Evolutionary conservation across 2,113 vertebrate species (phyloP).

Genomic region (Scortum barcoo): DNA sequence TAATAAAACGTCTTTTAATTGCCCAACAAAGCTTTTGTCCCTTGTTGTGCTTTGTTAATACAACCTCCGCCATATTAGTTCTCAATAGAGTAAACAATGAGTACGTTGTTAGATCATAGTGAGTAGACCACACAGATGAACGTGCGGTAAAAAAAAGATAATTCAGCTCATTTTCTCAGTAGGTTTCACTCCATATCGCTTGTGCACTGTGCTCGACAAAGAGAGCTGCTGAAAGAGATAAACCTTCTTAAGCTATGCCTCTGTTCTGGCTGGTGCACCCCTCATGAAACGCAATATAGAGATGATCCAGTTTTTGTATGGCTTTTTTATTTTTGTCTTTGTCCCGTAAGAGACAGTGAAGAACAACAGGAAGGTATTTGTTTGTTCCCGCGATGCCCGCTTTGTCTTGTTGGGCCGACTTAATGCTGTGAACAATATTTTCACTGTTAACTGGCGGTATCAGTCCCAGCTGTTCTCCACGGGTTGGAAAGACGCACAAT

Average conservation of each 20-base stretch:
- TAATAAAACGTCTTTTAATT: not conserved
- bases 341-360: constrained; percentile 2
- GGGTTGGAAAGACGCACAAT: constrained; percentile 1
- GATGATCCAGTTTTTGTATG: constrained; percentile 44
- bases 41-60: not conserved
- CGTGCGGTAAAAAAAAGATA: not conserved
- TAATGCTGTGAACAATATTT: constrained; percentile 9
- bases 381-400: constrained; percentile 21
- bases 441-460: constrained; percentile 9
- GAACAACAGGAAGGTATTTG: constrained; percentile 52
- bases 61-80: not conserved
- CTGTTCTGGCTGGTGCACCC: not conserved
- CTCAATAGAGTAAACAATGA: not conserved
- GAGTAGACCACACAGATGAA: not conserved
- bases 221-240: not conserved
- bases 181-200: not conserved
- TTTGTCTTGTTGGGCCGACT: constrained; percentile 43
- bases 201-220: constrained; percentile 30
- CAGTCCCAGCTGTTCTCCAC: not conserved
- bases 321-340: constrained; percentile 38
- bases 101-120: not conserved
- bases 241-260: constrained; percentile 12
- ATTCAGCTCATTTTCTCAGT: not conserved
- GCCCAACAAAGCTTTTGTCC: not conserved
- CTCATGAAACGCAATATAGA: constrained; percentile 45